Evolutionary conservation across 1,140 invertebrate genomes (phyloP), one percentile per base, ranked within the genome.

Genomic region (Drosophila miranda): DNA sequence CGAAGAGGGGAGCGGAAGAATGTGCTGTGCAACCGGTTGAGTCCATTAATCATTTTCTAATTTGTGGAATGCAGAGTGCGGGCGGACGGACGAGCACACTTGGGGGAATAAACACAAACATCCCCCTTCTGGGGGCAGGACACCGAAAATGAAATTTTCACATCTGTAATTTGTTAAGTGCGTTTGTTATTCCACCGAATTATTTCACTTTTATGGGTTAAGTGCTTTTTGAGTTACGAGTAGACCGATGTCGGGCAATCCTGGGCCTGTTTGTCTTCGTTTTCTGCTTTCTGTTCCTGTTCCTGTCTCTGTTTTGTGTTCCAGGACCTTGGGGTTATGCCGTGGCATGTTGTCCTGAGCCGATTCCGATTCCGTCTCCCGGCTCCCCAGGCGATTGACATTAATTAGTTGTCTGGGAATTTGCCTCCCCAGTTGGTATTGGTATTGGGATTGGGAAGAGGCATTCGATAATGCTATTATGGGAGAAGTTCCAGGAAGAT

Each of bases 141-240:
- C 76, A 69, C 61, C 68, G 67, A 55, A 90, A 90, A 90, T 90
- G 83, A 90, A 90, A 90, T 90, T 89, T 79, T 90, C 86, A 89
- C 89, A 90, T 90, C 89, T 90, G 89, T 90, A 90, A 90, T 90
- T 90, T 90, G 89, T 90, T 90, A 90, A 90, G 86, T 90, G 89
- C 86, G 81, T 90, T 90, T 89, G 73, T 90, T 90, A 84, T 88
- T 84, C 80, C 81, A 90, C 56, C 75, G 72, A 89, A 87, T 90
- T 86, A 86, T 89, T 79, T 88, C 74, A 83, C 68, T 89, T 90
- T 90, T 90, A 90, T 90, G 89, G 89, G 89, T 90, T 90, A 90
- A 90, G 89, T 90, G 89, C 84, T 90, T 86, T 89, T 62, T 82
- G 80, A 86, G 70, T 89, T 89, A 89, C 84, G 76, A 48, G 73